Conservation (phyloP, 2,888 invertebrate species). For the Drosophila eohydei region DNA sequence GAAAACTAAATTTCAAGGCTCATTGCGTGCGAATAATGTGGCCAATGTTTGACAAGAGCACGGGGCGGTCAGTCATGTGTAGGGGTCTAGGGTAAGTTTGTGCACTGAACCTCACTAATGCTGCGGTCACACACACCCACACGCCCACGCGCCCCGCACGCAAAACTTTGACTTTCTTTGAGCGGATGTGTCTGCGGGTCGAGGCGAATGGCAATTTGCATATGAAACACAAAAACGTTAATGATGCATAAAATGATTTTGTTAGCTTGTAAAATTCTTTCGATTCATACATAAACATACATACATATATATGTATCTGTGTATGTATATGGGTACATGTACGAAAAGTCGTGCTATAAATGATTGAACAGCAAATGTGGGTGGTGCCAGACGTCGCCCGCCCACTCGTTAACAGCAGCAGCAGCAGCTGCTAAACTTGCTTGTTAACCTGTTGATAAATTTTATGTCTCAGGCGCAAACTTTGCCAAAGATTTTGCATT, state of each 20-base stretch:
- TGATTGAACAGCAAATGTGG: conserved; percentile 67
- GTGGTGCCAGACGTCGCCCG: conserved; percentile 19
- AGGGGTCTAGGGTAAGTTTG: conserved; percentile 35
- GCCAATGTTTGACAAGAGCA: conserved; percentile 53
- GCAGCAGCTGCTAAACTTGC: conserved; percentile 55
- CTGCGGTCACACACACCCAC: conserved; percentile 60
- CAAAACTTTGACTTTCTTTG: conserved; percentile 75
- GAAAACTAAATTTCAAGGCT: conserved; percentile 80
- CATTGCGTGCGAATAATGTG: conserved; percentile 81
- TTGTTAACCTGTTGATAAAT: conserved; percentile 80
- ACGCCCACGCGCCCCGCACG: conserved; percentile 23
- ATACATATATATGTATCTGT: conserved; percentile 8
- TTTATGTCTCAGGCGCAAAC: conserved; percentile 44
- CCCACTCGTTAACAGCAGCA: conserved; percentile 44
- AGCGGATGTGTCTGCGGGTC: conserved; percentile 59
- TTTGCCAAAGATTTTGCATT: conserved; percentile 50
- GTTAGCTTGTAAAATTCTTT: conserved; percentile 78
- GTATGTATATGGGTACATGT: conserved; percentile 8
- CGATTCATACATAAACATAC: conserved; percentile 16
- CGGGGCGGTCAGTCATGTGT: conserved; percentile 37
- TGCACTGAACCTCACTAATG: conserved; percentile 79
- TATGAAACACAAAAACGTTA: conserved; percentile 81
- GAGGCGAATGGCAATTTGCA: conserved; percentile 65
- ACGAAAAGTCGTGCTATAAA: conserved; percentile 66
- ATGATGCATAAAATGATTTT: conserved; percentile 79